These are phyloP conservation scores for Lumbricus terrestris DNA, from an alignment of 2,888 invertebrate genomes.

Conservation along the genomic window DNA sequence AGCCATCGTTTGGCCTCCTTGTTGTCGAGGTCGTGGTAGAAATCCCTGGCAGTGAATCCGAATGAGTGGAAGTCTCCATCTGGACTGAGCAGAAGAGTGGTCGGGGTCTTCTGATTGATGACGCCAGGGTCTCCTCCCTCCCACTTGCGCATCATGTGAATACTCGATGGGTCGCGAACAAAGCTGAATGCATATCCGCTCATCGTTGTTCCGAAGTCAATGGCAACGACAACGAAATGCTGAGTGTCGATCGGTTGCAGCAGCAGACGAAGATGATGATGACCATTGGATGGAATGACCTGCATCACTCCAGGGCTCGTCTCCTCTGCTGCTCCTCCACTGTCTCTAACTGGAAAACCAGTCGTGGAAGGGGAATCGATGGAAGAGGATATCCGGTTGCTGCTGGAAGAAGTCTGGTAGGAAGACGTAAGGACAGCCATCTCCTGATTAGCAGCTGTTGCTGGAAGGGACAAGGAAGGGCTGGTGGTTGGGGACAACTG, in stretches of 20 bases:
- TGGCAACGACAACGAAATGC: constrained; percentile 64
- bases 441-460: not conserved
- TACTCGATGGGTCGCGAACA: constrained; percentile 58
- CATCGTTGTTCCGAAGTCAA: constrained; percentile 66
- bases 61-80: constrained; percentile 64
- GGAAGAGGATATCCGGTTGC: too few species aligned
- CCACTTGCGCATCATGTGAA: constrained; percentile 65
- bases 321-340: too few species aligned
- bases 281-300: too few species aligned
- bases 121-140: constrained; percentile 63
- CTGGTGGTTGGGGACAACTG: not conserved
- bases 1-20: constrained; percentile 63
- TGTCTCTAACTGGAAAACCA: too few species aligned
- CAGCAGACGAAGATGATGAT: too few species aligned
- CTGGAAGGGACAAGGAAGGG: not conserved
- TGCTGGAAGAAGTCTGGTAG: not conserved
- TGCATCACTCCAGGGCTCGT: not conserved
- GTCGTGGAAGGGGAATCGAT: not conserved
- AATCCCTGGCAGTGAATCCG: constrained; percentile 64
- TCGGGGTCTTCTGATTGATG: constrained; percentile 65
- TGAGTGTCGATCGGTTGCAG: constrained; percentile 36
- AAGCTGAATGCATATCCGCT: constrained; percentile 65
- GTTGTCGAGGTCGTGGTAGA: constrained; percentile 63
- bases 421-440: not conserved
- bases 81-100: constrained; percentile 62